phyloP scores from a whole-genome alignment of 2,797 vertebrate genomes.

The Brachyrhaphis roseni region DNA sequence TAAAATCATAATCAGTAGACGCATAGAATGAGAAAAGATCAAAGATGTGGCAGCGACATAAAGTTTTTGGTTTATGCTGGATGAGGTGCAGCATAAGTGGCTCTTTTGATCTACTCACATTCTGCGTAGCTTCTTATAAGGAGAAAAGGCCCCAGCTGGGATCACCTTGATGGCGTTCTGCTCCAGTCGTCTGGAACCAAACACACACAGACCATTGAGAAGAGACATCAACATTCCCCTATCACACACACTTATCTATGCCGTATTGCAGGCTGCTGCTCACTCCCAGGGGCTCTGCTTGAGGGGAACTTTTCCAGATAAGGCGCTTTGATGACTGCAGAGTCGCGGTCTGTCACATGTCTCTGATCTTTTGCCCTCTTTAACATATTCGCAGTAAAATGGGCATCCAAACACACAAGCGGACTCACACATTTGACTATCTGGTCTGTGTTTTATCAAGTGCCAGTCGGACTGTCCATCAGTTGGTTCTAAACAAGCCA shows the following conservation, averaged over 20 bases:
- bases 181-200: slow-evolving; percentile 91
- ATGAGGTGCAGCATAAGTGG: slow-evolving; percentile 27
- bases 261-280: slow-evolving; percentile 45
- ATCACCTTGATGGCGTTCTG: slow-evolving; percentile 98
- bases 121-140: slow-evolving; percentile 96
- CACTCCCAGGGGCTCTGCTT: slow-evolving; percentile 40
- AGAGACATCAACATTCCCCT: slow-evolving; percentile 58
- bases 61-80: slow-evolving; percentile 13
- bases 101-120: slow-evolving; percentile 86
- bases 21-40: slow-evolving; percentile 18
- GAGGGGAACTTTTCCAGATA: slow-evolving; percentile 63
- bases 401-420: slow-evolving; percentile 35
- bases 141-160: slow-evolving; percentile 94
- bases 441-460: slow-evolving; percentile 55
- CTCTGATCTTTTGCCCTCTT: slow-evolving; percentile 65
- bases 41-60: slow-evolving; percentile 16
- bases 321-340: slow-evolving; percentile 62
- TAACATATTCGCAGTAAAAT: slow-evolving; percentile 33
- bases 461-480: background rate
- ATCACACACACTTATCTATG: slow-evolving; percentile 52
- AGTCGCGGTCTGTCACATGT: slow-evolving; percentile 55
- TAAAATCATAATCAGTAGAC: slow-evolving; percentile 5
- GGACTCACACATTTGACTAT: slow-evolving; percentile 28
- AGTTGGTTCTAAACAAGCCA: slow-evolving; percentile 8
- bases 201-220: slow-evolving; percentile 70